phyloP scores from a whole-genome alignment of 2,113 vertebrate species.

The Muscicapa adusta region DNA sequence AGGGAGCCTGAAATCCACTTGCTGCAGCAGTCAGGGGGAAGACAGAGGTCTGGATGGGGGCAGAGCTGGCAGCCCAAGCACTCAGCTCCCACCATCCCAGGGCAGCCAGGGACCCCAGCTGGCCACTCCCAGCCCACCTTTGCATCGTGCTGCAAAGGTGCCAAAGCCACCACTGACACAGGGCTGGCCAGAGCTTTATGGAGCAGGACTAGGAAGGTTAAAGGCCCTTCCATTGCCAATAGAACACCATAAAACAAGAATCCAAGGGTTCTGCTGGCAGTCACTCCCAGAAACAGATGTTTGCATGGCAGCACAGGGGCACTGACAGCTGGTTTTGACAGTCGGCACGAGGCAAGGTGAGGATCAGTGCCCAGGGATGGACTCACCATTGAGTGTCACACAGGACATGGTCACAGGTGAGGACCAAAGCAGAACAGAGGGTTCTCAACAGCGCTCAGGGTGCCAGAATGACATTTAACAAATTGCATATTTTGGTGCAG shows the following conservation, averaged over 20 bases:
- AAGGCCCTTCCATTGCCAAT: not conserved
- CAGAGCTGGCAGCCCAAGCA: not conserved
- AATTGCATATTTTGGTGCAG: not conserved
- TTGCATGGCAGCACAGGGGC: not conserved
- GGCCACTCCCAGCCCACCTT: not conserved
- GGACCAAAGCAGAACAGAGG: not conserved
- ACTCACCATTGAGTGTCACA: not conserved
- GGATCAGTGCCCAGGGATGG: not conserved
- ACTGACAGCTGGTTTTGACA: not conserved
- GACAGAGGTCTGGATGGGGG: not conserved
- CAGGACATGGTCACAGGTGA: not conserved
- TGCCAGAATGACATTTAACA: not conserved
- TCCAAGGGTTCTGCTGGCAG: not conserved
- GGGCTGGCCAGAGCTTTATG: not conserved
- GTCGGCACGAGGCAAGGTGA: not conserved
- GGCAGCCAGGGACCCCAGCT: not conserved
- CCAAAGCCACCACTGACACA: not conserved
- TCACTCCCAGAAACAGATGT: not conserved
- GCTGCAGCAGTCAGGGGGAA: not conserved
- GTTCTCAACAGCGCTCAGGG: not conserved
- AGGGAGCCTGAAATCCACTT: not conserved
- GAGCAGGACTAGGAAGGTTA: not conserved
- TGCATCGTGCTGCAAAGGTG: not conserved
- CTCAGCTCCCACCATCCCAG: not conserved
- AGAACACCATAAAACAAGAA: not conserved